Conservation (phyloP, 2,888 invertebrate species). For the Temnothorax ravouxi region DNA sequence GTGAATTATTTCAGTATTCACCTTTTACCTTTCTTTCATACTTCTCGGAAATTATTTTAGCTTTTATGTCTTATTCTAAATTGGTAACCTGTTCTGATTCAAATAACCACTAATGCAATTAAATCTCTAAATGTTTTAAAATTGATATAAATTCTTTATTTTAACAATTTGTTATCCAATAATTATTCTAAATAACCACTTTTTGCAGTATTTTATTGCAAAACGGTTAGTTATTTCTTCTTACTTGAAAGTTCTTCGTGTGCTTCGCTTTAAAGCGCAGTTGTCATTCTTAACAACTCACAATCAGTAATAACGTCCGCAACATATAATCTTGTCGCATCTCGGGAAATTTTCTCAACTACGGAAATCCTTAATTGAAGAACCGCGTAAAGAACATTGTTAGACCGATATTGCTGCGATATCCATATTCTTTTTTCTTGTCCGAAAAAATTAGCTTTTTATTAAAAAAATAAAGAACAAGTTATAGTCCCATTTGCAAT, state of each 20-base stretch:
- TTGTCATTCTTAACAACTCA: background rate
- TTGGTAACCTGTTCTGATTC: background rate
- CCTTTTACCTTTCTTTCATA: background rate
- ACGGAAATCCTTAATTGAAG: constrained; percentile 59
- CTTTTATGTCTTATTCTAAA: background rate
- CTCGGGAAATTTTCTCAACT: constrained; percentile 49
- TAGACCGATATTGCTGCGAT: constrained; percentile 13
- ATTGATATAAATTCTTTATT: background rate
- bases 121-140: background rate
- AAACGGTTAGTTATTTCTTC: background rate
- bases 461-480: constrained; percentile 38
- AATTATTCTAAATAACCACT: background rate
- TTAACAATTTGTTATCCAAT: background rate
- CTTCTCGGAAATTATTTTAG: background rate
- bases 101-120: background rate
- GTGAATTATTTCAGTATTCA: background rate
- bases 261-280: background rate
- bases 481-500: constrained; percentile 14
- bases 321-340: constrained; percentile 30
- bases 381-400: constrained; percentile 5
- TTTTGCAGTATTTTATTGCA: background rate
- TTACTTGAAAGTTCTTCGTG: background rate
- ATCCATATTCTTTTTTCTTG: background rate
- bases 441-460: background rate
- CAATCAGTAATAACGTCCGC: background rate